Conservation (phyloP, 2,113 vertebrate genomes). For the Forbesichthys agassizii region DNA sequence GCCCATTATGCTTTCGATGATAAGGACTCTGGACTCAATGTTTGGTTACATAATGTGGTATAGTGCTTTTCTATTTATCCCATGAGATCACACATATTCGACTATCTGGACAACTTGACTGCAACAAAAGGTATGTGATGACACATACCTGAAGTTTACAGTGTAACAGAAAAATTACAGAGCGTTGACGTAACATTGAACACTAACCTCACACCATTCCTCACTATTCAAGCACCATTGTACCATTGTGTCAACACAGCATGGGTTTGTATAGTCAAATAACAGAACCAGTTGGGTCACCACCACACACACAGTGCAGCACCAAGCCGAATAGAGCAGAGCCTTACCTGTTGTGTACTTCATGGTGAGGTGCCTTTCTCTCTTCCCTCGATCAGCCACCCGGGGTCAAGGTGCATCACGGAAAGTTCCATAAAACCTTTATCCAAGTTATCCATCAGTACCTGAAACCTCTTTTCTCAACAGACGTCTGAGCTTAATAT, state of each 20-base stretch:
- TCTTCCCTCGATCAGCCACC: conserved; percentile 1
- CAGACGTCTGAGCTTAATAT: conserved; percentile 59
- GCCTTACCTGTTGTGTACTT: conserved; percentile 56
- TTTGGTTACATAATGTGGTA: neutral
- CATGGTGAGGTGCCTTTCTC: conserved; percentile 33
- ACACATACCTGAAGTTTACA: neutral
- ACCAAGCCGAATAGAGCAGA: neutral
- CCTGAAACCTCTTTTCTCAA: conserved; percentile 37
- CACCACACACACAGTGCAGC: too few relatives aligned
- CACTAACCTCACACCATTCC: neutral
- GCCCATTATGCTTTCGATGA: neutral
- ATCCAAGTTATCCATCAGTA: conserved; percentile 28
- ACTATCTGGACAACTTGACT: neutral
- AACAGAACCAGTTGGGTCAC: neutral
- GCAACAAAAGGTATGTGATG: neutral
- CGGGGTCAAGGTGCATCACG: conserved; percentile 56
- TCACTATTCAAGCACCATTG: neutral
- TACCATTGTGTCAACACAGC: neutral
- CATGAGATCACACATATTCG: too few relatives aligned
- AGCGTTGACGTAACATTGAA: neutral
- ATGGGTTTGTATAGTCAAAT: conserved; percentile 24
- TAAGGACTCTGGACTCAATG: neutral
- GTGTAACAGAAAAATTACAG: neutral
- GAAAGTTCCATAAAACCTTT: conserved; percentile 19
- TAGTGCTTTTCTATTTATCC: too few relatives aligned